A percentile compares a stretch with the other conserved stretches of the same genome.
phyloP scores from a whole-genome alignment of 2,888 invertebrate genomes.

The Leptinotarsa haldemani region DNA sequence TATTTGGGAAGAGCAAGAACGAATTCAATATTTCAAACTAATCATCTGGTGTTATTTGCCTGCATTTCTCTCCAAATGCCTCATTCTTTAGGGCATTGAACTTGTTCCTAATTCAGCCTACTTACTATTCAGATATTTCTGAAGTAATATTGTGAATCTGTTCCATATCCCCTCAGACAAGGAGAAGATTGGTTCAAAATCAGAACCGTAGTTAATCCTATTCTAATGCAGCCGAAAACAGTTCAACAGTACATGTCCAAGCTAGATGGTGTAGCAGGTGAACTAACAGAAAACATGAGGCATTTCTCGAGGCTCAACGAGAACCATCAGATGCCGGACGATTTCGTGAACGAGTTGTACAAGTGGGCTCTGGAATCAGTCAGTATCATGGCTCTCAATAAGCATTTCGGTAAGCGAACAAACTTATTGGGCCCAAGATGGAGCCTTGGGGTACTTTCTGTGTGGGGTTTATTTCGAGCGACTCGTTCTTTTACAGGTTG shows the following conservation, averaged over 20 bases:
- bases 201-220: conserved; percentile 68
- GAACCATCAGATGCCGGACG: conserved; percentile 53
- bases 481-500: conserved; percentile 1
- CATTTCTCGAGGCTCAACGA: conserved; percentile 35
- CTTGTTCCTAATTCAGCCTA: no score
- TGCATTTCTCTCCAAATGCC: no score
- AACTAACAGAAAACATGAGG: conserved; percentile 45
- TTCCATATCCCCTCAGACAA: conserved; percentile 59
- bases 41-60: no score
- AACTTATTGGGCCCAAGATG: neutral
- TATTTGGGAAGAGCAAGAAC: no score
- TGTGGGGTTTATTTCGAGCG: neutral
- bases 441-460: neutral
- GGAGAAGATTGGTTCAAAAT: conserved; percentile 70
- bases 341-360: conserved; percentile 70
- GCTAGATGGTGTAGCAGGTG: conserved; percentile 57
- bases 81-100: no score
- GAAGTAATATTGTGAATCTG: neutral
- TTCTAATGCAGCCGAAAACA: conserved; percentile 68
- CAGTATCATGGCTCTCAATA: conserved; percentile 63
- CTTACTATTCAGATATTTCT: no score
- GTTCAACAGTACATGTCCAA: conserved; percentile 54
- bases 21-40: no score
- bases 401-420: conserved; percentile 50
- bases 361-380: conserved; percentile 75